Evolutionary conservation across 23 tunicate species (phyloP), one percentile per base, ranked within the genome.

Genomic region (Trididemnum nubilum): DNA sequence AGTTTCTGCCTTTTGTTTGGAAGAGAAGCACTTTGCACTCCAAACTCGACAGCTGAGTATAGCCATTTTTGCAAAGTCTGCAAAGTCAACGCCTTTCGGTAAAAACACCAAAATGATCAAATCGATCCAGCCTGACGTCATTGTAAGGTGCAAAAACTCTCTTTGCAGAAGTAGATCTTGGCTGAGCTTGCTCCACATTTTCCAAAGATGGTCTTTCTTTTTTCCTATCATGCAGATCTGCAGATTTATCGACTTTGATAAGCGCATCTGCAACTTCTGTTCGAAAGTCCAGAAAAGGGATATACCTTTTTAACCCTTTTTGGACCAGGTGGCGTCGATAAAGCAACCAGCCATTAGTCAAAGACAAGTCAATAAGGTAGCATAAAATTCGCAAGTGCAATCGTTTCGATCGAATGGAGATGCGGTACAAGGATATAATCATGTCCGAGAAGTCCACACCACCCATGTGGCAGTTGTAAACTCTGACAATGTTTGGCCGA

Each of bases 291-390:
- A 71, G 76, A 9, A 71, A 32, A 9, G 76, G n/a, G 23, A 25
- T 71, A 25, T 71, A n/a, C 12, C 50, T 4, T 63, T 4, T 63
- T 15, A n/a, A n/a, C n/a, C n/a, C n/a, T n/a, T n/a, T n/a, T n/a
- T n/a, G n/a, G n/a, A n/a, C n/a, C n/a, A 63, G 69, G 28, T 63
- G 69, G 4, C 69, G 69, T 63, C 69, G 69, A n/a, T 63, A 63
- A 63, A 63, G 25, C 4, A 63, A n/a, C 69, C 69, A 63, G 4
- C 69, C 24, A 63, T 63, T 63, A 15, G 69, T 24, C 69, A 63
- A 24, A 22, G 69, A 18, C 22, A 15, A 18, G 4, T 63, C 25
- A 15, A 63, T 63, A 15, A 63, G 25, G 25, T 63, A 63, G 25
- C 4, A 15, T 4, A 63, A 63, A 26, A 63, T 63, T n/a, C 25